A percentile compares a stretch with the other conserved stretches of the same genome.
Evolutionary conservation across 2,797 vertebrate genomes (phyloP).

Genomic region (Todus mexicanus): DNA sequence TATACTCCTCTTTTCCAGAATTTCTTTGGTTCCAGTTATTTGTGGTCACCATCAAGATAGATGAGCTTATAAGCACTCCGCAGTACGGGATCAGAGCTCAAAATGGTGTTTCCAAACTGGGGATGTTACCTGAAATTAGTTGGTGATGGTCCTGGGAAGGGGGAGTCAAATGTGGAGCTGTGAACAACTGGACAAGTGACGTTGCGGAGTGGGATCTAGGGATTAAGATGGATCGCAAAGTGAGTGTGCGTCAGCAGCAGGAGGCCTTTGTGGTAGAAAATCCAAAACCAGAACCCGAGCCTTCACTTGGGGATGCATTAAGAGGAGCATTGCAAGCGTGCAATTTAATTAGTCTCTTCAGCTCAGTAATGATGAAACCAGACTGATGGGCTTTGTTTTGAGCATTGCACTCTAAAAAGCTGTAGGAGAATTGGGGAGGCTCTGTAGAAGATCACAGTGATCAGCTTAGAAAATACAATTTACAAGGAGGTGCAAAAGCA

Average conservation of each 20-base stretch:
- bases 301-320: constrained; percentile 5
- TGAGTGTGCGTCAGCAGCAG: background rate
- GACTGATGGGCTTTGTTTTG: background rate
- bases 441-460: background rate
- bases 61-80: background rate
- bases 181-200: background rate
- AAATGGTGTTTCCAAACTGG: background rate
- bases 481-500: background rate
- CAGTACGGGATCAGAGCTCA: background rate
- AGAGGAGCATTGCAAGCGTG: background rate
- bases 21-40: background rate
- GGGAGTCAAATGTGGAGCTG: background rate
- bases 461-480: background rate
- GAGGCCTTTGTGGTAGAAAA: background rate
- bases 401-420: background rate
- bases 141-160: background rate
- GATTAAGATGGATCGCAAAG: background rate
- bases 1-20: background rate
- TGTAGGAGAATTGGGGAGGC: background rate
- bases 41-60: background rate
- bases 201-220: background rate
- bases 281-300: background rate
- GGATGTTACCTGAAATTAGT: background rate
- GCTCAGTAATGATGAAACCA: constrained; percentile 8
- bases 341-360: constrained; percentile 30